Conservation (phyloP, 2,113 vertebrate species). For the Tupaia tana region DNA sequence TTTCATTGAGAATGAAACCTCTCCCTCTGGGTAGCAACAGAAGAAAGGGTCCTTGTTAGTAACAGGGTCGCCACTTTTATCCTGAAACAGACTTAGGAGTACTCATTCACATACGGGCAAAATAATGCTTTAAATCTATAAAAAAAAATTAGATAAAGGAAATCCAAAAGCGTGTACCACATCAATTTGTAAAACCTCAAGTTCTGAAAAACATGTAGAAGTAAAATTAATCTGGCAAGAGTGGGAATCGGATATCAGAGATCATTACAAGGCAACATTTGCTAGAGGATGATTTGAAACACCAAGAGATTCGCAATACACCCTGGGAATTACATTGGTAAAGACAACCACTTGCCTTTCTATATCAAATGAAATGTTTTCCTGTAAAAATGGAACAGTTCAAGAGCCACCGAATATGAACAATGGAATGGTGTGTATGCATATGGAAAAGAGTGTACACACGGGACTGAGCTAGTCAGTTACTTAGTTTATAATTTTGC, state of each 20-base stretch:
- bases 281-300: not conserved
- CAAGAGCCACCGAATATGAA: not conserved
- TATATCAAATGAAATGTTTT: not conserved
- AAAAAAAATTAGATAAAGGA: not conserved
- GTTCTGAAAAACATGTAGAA: not conserved
- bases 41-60: not conserved
- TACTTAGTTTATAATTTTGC: not conserved
- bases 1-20: not conserved
- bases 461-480: not conserved
- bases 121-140: not conserved
- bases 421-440: not conserved
- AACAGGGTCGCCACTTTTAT: not conserved
- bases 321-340: not conserved
- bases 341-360: not conserved
- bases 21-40: not conserved
- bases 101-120: not conserved
- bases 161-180: not conserved
- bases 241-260: not conserved
- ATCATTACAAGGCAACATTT: not conserved
- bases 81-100: not conserved
- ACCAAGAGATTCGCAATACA: not conserved
- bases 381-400: not conserved
- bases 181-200: conserved; percentile 7
- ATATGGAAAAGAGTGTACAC: not conserved
- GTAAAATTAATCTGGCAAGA: not conserved